Evolutionary conservation across 2,797 vertebrate species (phyloP).

Genomic region (Lacerta viridis): DNA sequence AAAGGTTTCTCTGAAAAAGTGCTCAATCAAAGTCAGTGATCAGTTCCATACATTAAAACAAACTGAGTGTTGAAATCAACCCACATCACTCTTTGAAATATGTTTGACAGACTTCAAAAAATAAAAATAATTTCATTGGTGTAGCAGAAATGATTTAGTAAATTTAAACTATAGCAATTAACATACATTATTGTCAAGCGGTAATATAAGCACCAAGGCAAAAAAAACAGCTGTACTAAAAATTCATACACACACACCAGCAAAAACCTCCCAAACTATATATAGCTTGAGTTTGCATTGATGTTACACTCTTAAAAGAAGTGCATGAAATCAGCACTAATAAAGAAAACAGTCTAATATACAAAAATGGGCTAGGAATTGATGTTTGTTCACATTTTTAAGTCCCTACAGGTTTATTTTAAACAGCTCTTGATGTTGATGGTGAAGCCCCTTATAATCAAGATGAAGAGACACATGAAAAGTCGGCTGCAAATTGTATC

Average conservation of each 20-base stretch:
- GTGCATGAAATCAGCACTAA: neutral
- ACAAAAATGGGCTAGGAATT: neutral
- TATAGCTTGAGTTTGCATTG: neutral
- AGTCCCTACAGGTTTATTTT: neutral
- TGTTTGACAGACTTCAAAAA: neutral
- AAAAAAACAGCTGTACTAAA: fast-evolving
- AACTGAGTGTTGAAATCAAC: neutral
- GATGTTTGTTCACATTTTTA: neutral
- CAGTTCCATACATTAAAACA: slow-evolving; percentile 4
- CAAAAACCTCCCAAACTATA: too few relatives aligned
- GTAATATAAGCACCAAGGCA: slow-evolving; percentile 1
- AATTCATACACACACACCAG: too few relatives aligned
- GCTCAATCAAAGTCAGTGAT: neutral
- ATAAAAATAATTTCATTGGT: neutral
- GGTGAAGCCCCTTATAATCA: neutral
- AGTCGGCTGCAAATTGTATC: neutral
- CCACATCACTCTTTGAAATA: neutral
- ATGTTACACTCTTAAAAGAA: neutral
- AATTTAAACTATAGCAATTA: slow-evolving; percentile 2
- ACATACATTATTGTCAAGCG: slow-evolving; percentile 6
- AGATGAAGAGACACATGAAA: slow-evolving; percentile 1
- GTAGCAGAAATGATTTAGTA: neutral
- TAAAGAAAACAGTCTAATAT: neutral
- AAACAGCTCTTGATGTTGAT: neutral
- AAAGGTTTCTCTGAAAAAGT: neutral